A percentile compares a stretch with the other conserved stretches of the same genome.
Evolutionary conservation across 2,888 invertebrate species (phyloP).

Genomic region (Stegophylla sp.): DNA sequence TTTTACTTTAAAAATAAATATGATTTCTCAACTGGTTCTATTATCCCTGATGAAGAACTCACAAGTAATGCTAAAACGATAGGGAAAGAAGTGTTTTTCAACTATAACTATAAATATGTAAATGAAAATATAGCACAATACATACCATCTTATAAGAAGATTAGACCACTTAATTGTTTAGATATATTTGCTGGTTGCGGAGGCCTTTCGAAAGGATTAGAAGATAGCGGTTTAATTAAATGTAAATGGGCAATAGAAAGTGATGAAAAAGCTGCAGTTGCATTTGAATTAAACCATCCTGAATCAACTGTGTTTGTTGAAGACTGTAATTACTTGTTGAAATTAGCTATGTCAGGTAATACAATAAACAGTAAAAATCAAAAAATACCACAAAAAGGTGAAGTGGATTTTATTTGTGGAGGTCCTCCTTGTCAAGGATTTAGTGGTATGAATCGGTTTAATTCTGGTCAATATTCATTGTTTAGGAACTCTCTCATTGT

Average conservation of each 20-base stretch:
- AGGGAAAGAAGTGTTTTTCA: conserved; percentile 64
- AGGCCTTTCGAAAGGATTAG: conserved; percentile 78
- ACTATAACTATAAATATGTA: conserved; percentile 44
- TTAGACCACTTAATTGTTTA: conserved; percentile 70
- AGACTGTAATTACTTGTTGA: conserved; percentile 79
- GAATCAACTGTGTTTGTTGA: conserved; percentile 78
- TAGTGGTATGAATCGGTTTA: conserved; percentile 88
- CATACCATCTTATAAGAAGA: conserved; percentile 35
- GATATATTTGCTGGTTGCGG: conserved; percentile 90
- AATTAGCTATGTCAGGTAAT: conserved; percentile 72
- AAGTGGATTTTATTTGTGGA: conserved; percentile 83
- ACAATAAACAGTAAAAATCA: conserved; percentile 68
- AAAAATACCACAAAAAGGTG: conserved; percentile 76
- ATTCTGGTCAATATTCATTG: conserved; percentile 80
- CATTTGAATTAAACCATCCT: conserved; percentile 79
- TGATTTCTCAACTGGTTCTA: conserved; percentile 65
- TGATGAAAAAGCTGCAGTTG: conserved; percentile 78
- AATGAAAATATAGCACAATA: conserved; percentile 30
- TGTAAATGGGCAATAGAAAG: conserved; percentile 84
- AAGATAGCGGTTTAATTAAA: conserved; percentile 74
- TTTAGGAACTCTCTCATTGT: conserved; percentile 85
- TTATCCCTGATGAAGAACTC: conserved; percentile 69
- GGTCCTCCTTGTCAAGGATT: conserved; percentile 91
- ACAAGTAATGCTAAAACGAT: conserved; percentile 70
- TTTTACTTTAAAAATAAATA: conserved; percentile 80